Conservation (phyloP, 2,888 invertebrate genomes). For the Leptura quadrifasciata region DNA sequence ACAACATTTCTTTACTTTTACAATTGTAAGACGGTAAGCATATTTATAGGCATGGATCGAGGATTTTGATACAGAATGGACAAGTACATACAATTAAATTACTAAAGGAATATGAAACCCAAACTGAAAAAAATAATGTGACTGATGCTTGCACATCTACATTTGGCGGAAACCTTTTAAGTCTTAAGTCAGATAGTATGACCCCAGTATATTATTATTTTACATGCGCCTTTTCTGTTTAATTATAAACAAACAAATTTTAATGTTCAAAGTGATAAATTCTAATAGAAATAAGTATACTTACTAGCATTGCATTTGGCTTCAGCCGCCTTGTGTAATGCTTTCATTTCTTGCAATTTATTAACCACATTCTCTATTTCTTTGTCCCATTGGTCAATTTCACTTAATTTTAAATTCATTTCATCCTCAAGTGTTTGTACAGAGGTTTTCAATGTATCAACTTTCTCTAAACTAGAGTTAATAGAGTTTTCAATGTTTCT, state of each 20-base stretch:
- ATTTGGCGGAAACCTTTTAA: too few species aligned
- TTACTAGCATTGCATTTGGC: conserved; percentile 75
- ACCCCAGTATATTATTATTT: too few species aligned
- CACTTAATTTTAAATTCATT: conserved; percentile 74
- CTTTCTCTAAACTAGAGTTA: conserved; percentile 69
- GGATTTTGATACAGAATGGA: too few species aligned
- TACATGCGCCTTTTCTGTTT: too few species aligned
- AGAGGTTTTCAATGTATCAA: conserved; percentile 70
- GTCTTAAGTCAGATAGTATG: too few species aligned
- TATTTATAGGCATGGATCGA: too few species aligned
- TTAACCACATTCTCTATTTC: conserved; percentile 74
- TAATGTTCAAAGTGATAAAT: neutral
- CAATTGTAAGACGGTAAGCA: too few species aligned
- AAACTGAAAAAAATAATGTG: too few species aligned
- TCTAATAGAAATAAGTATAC: conserved; percentile 23
- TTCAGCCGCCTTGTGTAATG: conserved; percentile 73
- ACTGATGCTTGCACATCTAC: too few species aligned
- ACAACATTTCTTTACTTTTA: too few species aligned
- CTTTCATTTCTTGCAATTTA: conserved; percentile 76
- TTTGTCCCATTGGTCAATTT: conserved; percentile 74
- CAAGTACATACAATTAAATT: too few species aligned
- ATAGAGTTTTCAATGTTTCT: conserved; percentile 71
- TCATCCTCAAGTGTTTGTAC: conserved; percentile 72
- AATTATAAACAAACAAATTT: neutral
- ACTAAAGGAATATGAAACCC: too few species aligned